These are phyloP conservation scores for Phylloscopus trochiloides DNA, from an alignment of 2,113 vertebrate genomes.

Conservation along the genomic window DNA sequence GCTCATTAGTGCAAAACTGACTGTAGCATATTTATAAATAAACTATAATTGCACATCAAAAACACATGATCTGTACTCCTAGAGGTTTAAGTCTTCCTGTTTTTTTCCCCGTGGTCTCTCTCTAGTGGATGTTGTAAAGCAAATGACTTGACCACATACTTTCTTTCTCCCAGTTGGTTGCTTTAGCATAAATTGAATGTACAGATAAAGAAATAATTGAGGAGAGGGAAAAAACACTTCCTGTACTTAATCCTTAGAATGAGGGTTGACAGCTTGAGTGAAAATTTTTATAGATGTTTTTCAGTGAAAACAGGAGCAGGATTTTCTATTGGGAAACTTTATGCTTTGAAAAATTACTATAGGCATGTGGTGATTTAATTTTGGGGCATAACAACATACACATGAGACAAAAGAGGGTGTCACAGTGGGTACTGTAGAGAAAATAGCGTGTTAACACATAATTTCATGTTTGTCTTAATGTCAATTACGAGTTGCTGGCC, in stretches of 20 bases:
- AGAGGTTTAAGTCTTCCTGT: neutral
- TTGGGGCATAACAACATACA: neutral
- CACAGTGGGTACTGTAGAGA: neutral
- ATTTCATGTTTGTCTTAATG: neutral
- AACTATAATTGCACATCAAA: neutral
- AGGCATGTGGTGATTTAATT: neutral
- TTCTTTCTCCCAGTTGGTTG: neutral
- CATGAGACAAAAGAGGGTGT: neutral
- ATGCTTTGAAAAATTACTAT: neutral
- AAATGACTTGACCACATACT: neutral
- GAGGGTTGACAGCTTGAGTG: neutral
- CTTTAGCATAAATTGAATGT: neutral
- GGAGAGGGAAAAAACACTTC: neutral
- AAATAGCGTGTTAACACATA: neutral
- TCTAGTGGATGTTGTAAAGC: neutral
- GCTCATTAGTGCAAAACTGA: neutral
- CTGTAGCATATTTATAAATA: neutral
- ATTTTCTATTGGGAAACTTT: neutral
- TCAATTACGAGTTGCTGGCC: accelerated
- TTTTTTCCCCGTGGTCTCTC: neutral
- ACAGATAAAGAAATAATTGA: neutral
- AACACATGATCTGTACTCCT: neutral
- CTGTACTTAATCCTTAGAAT: neutral
- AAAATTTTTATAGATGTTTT: neutral
- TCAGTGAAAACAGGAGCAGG: neutral